phyloP scores from a whole-genome alignment of 92 coral and sea anemone species.

The Palythoa grandiflora region DNA sequence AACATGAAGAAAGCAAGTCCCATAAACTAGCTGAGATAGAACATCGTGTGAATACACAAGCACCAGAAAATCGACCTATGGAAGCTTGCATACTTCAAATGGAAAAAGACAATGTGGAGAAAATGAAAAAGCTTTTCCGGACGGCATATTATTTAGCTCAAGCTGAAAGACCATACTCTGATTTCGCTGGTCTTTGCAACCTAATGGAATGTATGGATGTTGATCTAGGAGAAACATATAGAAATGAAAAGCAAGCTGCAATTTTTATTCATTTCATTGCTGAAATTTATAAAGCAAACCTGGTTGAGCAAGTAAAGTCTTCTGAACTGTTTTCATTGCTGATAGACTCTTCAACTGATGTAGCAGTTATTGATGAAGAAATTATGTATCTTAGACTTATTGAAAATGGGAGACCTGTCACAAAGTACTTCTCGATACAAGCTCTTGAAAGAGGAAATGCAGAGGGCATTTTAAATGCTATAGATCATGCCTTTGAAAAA shows the following conservation, averaged over 20 bases:
- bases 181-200: conserved; percentile 56
- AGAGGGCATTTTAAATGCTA: conserved; percentile 44
- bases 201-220: conserved; percentile 54
- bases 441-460: conserved; percentile 58
- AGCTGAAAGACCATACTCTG: conserved; percentile 61
- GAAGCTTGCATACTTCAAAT: conserved; percentile 62
- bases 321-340: conserved; percentile 57
- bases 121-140: conserved; percentile 59
- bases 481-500: conserved; percentile 46
- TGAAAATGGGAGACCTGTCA: conserved; percentile 57
- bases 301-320: conserved; percentile 43
- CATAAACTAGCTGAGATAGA: conserved; percentile 54
- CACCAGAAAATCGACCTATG: conserved; percentile 56
- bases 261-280: conserved; percentile 52
- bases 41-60: conserved; percentile 45
- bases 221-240: conserved; percentile 54
- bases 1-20: conserved; percentile 55
- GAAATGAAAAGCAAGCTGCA: conserved; percentile 66
- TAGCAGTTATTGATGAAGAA: conserved; percentile 49
- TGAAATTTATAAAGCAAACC: conserved; percentile 49
- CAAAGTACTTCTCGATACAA: conserved; percentile 58
- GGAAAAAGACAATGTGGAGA: conserved; percentile 67
- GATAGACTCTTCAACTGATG: conserved; percentile 63
- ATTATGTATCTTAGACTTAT: conserved; percentile 52
- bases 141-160: conserved; percentile 63